A percentile compares a stretch with the other conserved stretches of the same genome.
Evolutionary conservation across 1,140 invertebrate species (phyloP).

Genomic region (Neodiprion lecontei): DNA sequence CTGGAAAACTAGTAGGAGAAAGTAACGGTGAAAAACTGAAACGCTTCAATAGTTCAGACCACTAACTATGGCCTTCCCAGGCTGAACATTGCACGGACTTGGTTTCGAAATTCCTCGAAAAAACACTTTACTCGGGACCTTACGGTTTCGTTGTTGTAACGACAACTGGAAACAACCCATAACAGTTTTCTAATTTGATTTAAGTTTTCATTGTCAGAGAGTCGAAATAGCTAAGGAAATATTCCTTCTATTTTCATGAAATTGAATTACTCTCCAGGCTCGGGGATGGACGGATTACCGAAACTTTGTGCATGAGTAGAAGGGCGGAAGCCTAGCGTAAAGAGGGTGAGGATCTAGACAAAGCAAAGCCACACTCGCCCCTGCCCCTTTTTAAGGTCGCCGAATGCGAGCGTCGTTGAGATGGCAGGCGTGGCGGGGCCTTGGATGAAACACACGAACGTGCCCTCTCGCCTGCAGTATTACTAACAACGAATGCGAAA

Average conservation of each 20-base stretch:
- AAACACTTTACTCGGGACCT: too few species aligned
- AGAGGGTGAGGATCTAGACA: conserved; percentile 1
- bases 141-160: too few species aligned
- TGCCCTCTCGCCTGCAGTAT: neutral
- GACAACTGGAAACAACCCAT: neutral
- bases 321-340: neutral
- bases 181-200: neutral
- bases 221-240: neutral
- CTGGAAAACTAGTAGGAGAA: too few species aligned
- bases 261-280: neutral
- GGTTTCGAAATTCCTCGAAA: too few species aligned
- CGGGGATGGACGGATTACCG: neutral
- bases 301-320: neutral
- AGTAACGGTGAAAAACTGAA: too few species aligned
- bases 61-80: too few species aligned
- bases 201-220: neutral
- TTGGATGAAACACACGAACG: neutral
- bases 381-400: conserved; percentile 1
- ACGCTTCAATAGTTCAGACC: too few species aligned
- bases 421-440: neutral
- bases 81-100: too few species aligned
- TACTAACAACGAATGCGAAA: conserved; percentile 4
- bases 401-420: neutral
- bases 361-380: neutral
- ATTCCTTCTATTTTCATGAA: neutral